A percentile compares a stretch with the other conserved stretches of the same genome.
Evolutionary conservation across 1,140 invertebrate genomes (phyloP).

Genomic region (Doryteuthis pealeii): DNA sequence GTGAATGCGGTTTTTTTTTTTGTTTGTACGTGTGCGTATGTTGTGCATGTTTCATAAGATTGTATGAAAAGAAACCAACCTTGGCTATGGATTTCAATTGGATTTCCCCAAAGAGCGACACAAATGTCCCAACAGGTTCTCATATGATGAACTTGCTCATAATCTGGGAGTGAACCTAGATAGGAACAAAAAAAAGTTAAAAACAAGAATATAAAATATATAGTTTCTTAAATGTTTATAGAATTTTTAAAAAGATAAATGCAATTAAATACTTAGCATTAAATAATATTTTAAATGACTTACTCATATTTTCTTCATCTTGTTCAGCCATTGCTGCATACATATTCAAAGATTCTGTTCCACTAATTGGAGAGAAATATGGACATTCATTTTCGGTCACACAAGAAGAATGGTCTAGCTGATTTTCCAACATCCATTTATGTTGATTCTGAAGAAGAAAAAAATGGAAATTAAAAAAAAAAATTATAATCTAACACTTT

Average conservation of each 20-base stretch:
- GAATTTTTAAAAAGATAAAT: too few relatives aligned
- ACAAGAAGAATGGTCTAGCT: constrained; percentile 48
- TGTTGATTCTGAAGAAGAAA: constrained; percentile 41
- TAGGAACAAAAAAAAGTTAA: constrained; percentile 14
- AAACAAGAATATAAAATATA: constrained; percentile 10
- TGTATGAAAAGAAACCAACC: too few relatives aligned
- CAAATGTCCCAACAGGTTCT: constrained; percentile 75
- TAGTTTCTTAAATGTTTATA: too few relatives aligned
- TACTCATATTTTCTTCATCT: constrained; percentile 40
- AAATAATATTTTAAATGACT: background rate
- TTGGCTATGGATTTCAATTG: constrained; percentile 27
- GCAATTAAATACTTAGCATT: too few relatives aligned
- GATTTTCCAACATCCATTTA: constrained; percentile 46
- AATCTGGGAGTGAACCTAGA: constrained; percentile 45
- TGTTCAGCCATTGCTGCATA: constrained; percentile 45
- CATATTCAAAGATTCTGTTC: constrained; percentile 53
- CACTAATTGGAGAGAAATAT: constrained; percentile 46
- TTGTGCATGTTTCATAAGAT: too few relatives aligned
- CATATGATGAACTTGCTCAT: constrained; percentile 42
- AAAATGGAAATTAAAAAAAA: constrained; percentile 1
- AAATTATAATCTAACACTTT: background rate
- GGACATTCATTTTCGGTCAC: constrained; percentile 48
- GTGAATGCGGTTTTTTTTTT: too few relatives aligned
- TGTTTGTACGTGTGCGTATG: too few relatives aligned
- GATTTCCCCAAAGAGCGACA: constrained; percentile 78